Evolutionary conservation across 1,140 invertebrate genomes (phyloP), one percentile per base, ranked within the genome.

Genomic region (Globodera rostochiensis): DNA sequence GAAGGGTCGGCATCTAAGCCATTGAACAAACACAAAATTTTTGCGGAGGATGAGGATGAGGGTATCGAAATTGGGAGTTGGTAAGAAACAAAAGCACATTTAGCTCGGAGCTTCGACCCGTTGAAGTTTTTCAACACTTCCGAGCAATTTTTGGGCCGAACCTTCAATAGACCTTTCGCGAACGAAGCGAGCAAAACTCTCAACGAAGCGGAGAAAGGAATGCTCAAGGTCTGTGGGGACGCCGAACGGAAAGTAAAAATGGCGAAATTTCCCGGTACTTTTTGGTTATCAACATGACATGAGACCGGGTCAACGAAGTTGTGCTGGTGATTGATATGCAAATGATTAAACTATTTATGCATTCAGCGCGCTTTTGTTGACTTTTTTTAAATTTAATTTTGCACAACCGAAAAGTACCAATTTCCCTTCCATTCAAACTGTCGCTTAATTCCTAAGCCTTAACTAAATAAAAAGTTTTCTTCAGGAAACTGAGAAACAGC

Each of bases 11-110:
- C 15, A 77, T 77, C 95, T 6, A 94, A 95, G 89, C 92, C 92
- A 1, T 93, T 93, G 80, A 96, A 96, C 90, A 93, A 92, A 49
- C 95, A 96, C 85, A 93, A 91, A 60, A 94, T 95, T 88, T 98
- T 96, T 90, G 92, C 95, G 0, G 94, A 96, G 77, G 89, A 91
- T 77, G 92, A 93, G 69, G 91, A 93, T 76, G 92, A 94, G 88
- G 92, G 91, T 91, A 73, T 53, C 13, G 57, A 64, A 64, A 64
- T 19, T 13, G 4, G 15, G 47, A 60, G n/a, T 53, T 75, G 80
- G 69, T 6, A 50, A 74, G 25, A 15, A 1, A 21, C 13, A 67
- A 11, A 70, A 53, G 73, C 6, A 77, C 57, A 83, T 83, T 82
- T 25, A 87, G 89, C 88, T 0, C 93, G 93, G 84, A 91, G 92